Conservation (phyloP, 2,113 vertebrate species). For the Leptobrachium leishanense region DNA sequence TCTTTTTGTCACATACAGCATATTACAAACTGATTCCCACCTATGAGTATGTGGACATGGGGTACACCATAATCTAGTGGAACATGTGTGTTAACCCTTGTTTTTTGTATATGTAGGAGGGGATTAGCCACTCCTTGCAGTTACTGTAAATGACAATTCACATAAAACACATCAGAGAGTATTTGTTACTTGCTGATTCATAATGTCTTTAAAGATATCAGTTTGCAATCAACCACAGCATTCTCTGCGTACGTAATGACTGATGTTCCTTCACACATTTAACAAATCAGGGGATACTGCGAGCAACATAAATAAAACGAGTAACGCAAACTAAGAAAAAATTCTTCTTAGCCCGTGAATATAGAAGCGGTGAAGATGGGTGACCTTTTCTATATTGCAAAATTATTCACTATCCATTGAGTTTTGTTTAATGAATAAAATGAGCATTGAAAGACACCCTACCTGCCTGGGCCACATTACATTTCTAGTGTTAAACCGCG, state of each 20-base stretch:
- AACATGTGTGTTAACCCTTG: background rate
- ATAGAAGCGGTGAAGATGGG: too few species aligned
- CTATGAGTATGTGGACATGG: background rate
- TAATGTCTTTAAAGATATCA: background rate
- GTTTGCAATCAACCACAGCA: background rate
- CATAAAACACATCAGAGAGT: background rate
- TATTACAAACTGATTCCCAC: background rate
- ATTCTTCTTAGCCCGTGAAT: too few species aligned
- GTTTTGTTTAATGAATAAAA: too few species aligned
- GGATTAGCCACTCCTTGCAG: background rate
- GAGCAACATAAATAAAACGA: too few species aligned
- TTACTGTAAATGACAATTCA: background rate
- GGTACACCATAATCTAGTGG: background rate
- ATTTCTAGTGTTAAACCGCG: too few species aligned
- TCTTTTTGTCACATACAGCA: background rate
- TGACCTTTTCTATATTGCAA: too few species aligned
- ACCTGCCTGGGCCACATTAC: too few species aligned
- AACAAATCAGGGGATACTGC: too few species aligned
- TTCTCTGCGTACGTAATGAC: background rate
- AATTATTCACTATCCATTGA: too few species aligned
- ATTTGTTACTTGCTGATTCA: background rate
- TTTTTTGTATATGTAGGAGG: background rate
- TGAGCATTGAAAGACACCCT: too few species aligned
- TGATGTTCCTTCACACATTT: too few species aligned
- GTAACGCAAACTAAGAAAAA: too few species aligned